phyloP scores from a whole-genome alignment of 2,797 vertebrate genomes.

The Hephaestus fuliginosus region DNA sequence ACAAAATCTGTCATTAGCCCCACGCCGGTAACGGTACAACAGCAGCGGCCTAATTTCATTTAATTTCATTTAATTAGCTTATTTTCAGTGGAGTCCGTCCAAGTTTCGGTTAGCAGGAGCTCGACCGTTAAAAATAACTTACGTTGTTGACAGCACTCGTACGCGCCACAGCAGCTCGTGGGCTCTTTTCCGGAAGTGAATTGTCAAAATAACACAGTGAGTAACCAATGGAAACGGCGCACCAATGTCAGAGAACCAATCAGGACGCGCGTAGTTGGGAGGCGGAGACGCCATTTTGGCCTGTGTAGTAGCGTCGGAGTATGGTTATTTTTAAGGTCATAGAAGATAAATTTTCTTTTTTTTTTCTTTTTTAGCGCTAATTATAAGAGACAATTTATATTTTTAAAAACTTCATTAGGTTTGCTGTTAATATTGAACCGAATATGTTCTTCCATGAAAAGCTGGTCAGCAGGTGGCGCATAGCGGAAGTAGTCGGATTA shows the following conservation, averaged over 20 bases:
- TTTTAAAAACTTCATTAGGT: too few species aligned
- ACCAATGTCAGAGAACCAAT: conserved; percentile 64
- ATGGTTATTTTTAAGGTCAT: background rate
- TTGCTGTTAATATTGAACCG: background rate
- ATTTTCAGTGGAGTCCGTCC: background rate
- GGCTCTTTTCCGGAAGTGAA: conserved; percentile 40
- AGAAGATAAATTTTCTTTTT: background rate
- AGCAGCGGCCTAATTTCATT: fast-evolving
- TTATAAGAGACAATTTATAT: too few species aligned
- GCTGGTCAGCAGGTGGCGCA: conserved; percentile 44
- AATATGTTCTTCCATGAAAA: background rate
- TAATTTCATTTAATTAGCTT: too few species aligned
- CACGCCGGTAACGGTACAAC: background rate
- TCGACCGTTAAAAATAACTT: conserved; percentile 14
- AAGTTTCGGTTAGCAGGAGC: background rate
- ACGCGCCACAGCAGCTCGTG: conserved; percentile 20
- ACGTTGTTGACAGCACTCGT: conserved; percentile 24
- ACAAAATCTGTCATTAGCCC: background rate
- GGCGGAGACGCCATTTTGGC: conserved; percentile 77
- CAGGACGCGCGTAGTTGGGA: conserved; percentile 47
- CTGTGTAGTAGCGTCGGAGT: conserved; percentile 21
- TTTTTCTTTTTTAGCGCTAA: background rate
- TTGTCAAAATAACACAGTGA: conserved; percentile 28
- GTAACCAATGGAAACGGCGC: conserved; percentile 66
- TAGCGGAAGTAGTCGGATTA: conserved; percentile 58